Conservation (phyloP, 2,888 invertebrate species). For the Tortrix viridana region DNA sequence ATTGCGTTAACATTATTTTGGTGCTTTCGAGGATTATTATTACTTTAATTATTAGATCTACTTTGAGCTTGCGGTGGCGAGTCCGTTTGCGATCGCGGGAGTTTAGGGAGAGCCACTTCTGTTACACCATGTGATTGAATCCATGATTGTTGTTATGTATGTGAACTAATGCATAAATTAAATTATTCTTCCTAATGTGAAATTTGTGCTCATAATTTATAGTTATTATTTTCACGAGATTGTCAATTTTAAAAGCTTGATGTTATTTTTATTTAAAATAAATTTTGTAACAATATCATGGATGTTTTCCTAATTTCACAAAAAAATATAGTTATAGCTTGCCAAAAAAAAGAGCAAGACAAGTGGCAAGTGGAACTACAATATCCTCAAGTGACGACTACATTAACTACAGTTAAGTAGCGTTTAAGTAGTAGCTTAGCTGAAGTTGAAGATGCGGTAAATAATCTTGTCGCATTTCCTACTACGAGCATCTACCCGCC, state of each 20-base stretch:
- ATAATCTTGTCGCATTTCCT: no score
- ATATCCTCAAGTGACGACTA: no score
- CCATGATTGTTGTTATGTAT: constrained; percentile 58
- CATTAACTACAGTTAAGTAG: no score
- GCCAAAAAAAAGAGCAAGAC: no score
- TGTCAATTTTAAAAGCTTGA: constrained; percentile 82
- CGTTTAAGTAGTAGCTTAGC: no score
- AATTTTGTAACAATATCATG: constrained; percentile 70
- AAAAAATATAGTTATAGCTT: no score
- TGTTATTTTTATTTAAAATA: constrained; percentile 82
- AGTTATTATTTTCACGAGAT: constrained; percentile 71
- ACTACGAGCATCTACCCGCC: no score
- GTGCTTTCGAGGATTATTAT: constrained; percentile 35
- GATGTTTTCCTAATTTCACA: no score
- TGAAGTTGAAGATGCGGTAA: no score
- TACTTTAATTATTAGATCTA: constrained; percentile 19
- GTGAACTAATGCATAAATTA: constrained; percentile 51
- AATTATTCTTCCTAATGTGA: constrained; percentile 73
- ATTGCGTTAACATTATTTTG: constrained; percentile 36
- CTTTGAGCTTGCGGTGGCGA: constrained; percentile 12
- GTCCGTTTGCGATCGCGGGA: neutral
- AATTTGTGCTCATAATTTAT: constrained; percentile 79
- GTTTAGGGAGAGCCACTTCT: constrained; percentile 31
- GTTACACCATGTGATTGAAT: constrained; percentile 56
- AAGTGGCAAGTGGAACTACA: no score